Evolutionary conservation across 2,113 vertebrate genomes (phyloP), one percentile per base, ranked within the genome.

Genomic region (Passer montanus): DNA sequence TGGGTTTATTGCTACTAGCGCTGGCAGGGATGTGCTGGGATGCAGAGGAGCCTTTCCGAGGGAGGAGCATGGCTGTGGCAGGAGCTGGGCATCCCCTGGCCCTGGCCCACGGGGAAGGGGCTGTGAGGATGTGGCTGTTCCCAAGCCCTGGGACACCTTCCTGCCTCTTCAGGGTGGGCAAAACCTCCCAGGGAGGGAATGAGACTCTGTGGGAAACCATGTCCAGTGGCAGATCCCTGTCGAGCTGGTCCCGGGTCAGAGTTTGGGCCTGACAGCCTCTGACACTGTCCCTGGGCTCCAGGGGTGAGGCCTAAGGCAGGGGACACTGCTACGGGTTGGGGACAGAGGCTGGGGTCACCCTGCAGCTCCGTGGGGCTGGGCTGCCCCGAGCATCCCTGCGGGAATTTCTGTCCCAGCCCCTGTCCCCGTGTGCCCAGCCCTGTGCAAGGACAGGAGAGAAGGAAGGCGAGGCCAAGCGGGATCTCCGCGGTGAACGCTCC

Each of bases 401-500:
- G 39, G 53, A 41, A 2, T 47, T 77, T 31, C 41, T 73, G n/a
- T 49, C 27, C 55, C 53, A 2, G 8, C n/a, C 28, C 26, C 63
- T 31, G 13, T n/a, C n/a, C 62, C 30, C 9, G 4, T 0, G 2
- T 2, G 3, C 33, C 20, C 35, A 30, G 68, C 2, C 27, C n/a
- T 1, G 10, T 4, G 52, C 1, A 4, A 76, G 72, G 44, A 79
- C 52, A 44, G 1, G 1, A 10, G 17, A 37, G 35, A 37, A 37
- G n/a, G n/a, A 27, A 37, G 68, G 23, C 10, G 28, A 86, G 23
- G 55, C 63, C 59, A 30, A 35, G 26, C 1, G 8, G 18, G 22
- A 46, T 11, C 22, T 62, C 31, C 20, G 0, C 0, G 0, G 27
- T 0, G 1, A 56, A 4, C 11, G 6, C 21, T 9, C 9, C 11